These are phyloP conservation scores for Salvelinus fontinalis DNA, from an alignment of 2,113 vertebrate genomes.

Conservation along the genomic window DNA sequence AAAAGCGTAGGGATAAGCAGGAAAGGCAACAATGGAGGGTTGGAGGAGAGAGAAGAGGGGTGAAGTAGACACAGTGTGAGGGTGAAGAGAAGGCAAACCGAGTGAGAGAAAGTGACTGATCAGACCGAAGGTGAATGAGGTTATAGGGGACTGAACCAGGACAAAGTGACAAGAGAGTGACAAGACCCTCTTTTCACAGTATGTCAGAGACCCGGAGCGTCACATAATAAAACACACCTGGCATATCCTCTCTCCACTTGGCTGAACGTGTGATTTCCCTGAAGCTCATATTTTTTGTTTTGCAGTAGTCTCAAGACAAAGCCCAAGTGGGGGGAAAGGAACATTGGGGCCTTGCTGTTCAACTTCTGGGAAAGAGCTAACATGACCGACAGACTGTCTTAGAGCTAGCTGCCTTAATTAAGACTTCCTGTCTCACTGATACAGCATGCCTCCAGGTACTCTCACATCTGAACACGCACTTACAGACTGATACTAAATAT, in stretches of 20 bases:
- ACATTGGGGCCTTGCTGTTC: not conserved
- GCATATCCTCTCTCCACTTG: not conserved
- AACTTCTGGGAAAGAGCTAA: not conserved
- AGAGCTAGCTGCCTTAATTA: not conserved
- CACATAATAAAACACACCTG: not conserved
- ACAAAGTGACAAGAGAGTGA: not conserved
- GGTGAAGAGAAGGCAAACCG: not conserved
- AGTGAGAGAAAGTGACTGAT: not conserved
- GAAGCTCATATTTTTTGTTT: not conserved
- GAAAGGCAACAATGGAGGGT: not conserved
- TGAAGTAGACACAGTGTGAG: not conserved
- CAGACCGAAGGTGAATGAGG: not conserved
- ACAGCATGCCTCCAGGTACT: not conserved
- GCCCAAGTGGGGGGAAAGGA: not conserved
- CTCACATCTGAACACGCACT: not conserved
- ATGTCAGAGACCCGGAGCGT: not conserved
- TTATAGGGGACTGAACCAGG: not conserved
- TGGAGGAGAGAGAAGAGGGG: not conserved
- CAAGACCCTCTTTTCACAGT: not conserved
- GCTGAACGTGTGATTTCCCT: not conserved
- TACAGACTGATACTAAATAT: not conserved
- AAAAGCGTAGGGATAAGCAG: not conserved
- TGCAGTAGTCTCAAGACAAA: not conserved
- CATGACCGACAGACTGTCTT: not conserved
- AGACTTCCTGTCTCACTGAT: not conserved